These are phyloP conservation scores for Atrichornis clamosus DNA, from an alignment of 2,113 vertebrate species.

Conservation along the genomic window DNA sequence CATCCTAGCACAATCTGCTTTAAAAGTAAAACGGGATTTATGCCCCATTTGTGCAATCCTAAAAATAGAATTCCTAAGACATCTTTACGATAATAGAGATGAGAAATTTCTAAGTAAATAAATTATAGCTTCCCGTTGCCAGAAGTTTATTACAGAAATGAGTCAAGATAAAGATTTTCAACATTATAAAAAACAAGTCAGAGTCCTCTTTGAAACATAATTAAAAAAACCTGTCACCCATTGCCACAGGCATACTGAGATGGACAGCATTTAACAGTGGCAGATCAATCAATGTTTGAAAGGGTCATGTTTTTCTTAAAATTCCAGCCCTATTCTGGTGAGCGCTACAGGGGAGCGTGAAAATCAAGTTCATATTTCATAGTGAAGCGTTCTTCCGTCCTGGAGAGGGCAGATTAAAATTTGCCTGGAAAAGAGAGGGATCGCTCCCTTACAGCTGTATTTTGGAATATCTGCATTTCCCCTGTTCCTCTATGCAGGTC, in stretches of 20 bases:
- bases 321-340: background rate
- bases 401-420: background rate
- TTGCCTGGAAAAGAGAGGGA: conserved; percentile 14
- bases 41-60: background rate
- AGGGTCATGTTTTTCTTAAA: background rate
- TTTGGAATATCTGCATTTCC: conserved; percentile 1
- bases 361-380: background rate
- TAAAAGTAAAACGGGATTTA: conserved; percentile 20
- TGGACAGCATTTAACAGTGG: background rate
- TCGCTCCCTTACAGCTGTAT: background rate
- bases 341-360: background rate
- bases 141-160: conserved; percentile 40
- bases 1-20: conserved; percentile 21
- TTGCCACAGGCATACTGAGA: background rate
- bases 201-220: background rate
- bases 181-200: background rate
- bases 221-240: background rate
- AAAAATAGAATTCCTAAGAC: conserved; percentile 35
- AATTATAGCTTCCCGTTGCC: background rate
- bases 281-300: background rate
- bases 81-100: conserved; percentile 32
- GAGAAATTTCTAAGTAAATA: conserved; percentile 46
- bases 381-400: background rate
- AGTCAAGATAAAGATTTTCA: conserved; percentile 30
- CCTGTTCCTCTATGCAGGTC: background rate